Conservation (phyloP, 2,888 invertebrate genomes). For the Drosophila anomalipes region DNA sequence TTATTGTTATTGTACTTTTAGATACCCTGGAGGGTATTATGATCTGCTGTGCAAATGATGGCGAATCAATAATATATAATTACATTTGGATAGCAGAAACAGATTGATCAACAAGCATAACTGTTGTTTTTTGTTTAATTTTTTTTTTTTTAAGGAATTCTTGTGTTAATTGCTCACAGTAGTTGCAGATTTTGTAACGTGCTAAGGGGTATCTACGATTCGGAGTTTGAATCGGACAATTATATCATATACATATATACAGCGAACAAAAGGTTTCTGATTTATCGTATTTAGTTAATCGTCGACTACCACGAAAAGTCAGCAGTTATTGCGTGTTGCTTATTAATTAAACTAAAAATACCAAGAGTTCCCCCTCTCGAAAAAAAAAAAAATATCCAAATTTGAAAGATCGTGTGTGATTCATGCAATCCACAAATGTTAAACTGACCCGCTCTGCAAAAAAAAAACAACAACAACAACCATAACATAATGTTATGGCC, state of each 20-base stretch:
- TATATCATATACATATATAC: neutral
- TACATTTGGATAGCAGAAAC: neutral
- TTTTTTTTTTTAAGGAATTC: neutral
- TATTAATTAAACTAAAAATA: constrained; percentile 1
- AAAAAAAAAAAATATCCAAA: neutral
- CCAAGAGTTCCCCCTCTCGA: neutral
- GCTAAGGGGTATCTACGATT: neutral
- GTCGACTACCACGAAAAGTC: neutral
- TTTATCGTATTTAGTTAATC: neutral
- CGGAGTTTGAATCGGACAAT: neutral
- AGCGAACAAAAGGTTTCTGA: neutral
- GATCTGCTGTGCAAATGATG: neutral
- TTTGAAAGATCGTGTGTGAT: constrained; percentile 4
- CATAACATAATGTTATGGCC: constrained; percentile 35
- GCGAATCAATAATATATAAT: neutral
- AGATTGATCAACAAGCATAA: neutral
- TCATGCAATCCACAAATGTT: constrained; percentile 2
- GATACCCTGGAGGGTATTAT: neutral
- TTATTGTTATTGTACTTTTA: neutral
- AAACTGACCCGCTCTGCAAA: constrained; percentile 3
- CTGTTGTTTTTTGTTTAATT: no score
- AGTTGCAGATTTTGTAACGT: neutral
- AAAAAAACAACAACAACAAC: neutral
- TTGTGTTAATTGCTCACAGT: neutral
- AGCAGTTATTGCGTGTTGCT: neutral